Conservation (phyloP, 2,797 vertebrate species). For the Sebastiscus tertius region DNA sequence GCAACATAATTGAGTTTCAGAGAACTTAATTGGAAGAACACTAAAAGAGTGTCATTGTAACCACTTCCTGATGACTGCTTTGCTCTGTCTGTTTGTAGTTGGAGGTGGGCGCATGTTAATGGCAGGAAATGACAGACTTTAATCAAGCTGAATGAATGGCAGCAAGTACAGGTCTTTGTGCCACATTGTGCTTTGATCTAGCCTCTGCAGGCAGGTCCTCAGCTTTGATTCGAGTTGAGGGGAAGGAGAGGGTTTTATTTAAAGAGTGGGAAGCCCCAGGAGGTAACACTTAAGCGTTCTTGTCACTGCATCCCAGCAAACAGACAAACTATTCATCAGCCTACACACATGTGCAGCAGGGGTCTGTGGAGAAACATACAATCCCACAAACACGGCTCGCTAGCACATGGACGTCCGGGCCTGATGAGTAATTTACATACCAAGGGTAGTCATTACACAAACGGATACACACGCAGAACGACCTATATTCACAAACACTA, state of each 20-base stretch:
- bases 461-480: conserved; percentile 45
- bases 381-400: conserved; percentile 49
- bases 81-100: conserved; percentile 53
- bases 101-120: conserved; percentile 72
- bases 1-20: conserved; percentile 50
- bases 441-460: conserved; percentile 67
- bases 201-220: conserved; percentile 70
- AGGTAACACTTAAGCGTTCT: conserved; percentile 78
- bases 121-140: conserved; percentile 81
- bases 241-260: conserved; percentile 73
- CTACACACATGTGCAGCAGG: conserved; percentile 70
- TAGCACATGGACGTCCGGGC: conserved; percentile 56
- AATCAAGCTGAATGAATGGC: conserved; percentile 75
- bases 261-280: conserved; percentile 79
- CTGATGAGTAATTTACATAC: conserved; percentile 72
- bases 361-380: conserved; percentile 50
- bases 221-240: conserved; percentile 74
- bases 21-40: conserved; percentile 57
- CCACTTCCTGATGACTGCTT: conserved; percentile 71
- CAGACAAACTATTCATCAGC: conserved; percentile 78
- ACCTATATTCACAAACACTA: conserved; percentile 46
- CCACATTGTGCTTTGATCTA: conserved; percentile 78
- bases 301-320: conserved; percentile 75
- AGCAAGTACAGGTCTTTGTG: conserved; percentile 69
- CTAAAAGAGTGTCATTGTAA: conserved; percentile 59